Evolutionary conservation across 1,140 invertebrate species (phyloP).

Genomic region (Drosophila obscura): DNA sequence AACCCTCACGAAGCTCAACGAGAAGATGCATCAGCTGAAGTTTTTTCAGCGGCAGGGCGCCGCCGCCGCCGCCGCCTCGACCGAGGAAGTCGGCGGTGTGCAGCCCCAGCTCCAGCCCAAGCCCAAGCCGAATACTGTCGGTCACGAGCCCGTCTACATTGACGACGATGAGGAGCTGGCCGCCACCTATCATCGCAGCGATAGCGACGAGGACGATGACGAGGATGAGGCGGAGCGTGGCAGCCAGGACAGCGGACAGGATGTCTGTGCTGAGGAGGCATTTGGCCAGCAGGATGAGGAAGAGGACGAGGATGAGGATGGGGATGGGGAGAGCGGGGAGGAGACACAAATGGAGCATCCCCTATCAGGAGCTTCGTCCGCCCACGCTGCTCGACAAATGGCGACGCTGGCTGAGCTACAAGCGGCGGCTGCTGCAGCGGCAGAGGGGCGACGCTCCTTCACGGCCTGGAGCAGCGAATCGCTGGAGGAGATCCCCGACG

Average conservation of each 20-base stretch:
- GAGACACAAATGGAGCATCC: not conserved
- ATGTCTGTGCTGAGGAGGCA: constrained; percentile 53
- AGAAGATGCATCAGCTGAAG: constrained; percentile 73
- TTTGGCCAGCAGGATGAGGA: constrained; percentile 36
- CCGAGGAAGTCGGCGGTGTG: not conserved
- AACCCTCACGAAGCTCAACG: constrained; percentile 66
- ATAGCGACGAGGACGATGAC: constrained; percentile 44
- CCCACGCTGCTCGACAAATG: constrained; percentile 44
- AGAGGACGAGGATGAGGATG: not conserved
- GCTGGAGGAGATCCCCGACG: constrained; percentile 57
- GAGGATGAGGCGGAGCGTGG: constrained; percentile 5
- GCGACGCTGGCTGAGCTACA: constrained; percentile 54
- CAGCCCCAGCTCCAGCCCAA: constrained; percentile 47
- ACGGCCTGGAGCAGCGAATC: constrained; percentile 73
- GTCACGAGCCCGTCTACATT: constrained; percentile 65
- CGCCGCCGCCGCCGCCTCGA: not conserved
- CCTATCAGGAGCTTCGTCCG: constrained; percentile 25
- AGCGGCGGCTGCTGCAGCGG: constrained; percentile 13
- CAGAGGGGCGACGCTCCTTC: constrained; percentile 19
- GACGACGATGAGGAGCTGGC: constrained; percentile 67
- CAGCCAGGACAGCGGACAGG: constrained; percentile 44
- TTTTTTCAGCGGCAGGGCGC: constrained; percentile 58
- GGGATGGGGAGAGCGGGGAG: not conserved
- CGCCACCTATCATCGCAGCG: constrained; percentile 68
- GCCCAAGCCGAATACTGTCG: constrained; percentile 65